Percentiles rank a stretch among this genome's conserved stretches.
Evolutionary conservation across 2,797 vertebrate species (phyloP).

Genomic region (Chloroceryle inda): DNA sequence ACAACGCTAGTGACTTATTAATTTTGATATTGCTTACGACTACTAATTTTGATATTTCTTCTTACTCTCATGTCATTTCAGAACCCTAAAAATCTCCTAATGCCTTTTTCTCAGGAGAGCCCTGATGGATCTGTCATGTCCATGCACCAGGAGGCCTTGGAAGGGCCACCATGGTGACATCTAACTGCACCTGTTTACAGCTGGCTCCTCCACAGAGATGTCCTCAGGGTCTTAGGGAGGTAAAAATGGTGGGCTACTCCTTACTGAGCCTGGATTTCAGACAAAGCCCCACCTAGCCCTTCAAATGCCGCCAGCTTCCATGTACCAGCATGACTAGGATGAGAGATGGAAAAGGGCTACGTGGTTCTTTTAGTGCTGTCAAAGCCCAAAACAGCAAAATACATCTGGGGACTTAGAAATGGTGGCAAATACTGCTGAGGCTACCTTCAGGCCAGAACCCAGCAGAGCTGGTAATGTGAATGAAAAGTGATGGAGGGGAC

Average conservation of each 20-base stretch:
- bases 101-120: not conserved
- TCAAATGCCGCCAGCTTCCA: fast-evolving
- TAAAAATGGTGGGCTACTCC: not conserved
- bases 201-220: not conserved
- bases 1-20: not conserved
- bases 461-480: not conserved
- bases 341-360: not conserved
- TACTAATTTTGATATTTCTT: not conserved
- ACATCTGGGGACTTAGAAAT: not conserved
- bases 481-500: fast-evolving
- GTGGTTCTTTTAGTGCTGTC: not conserved
- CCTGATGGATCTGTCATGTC: not conserved
- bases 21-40: not conserved
- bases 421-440: not conserved
- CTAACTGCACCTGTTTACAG: not conserved
- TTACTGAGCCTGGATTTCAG: not conserved
- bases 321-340: fast-evolving
- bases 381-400: not conserved
- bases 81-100: not conserved
- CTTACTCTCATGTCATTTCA: not conserved
- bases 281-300: not conserved
- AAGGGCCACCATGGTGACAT: not conserved
- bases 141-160: not conserved
- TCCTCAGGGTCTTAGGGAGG: not conserved
- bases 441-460: not conserved